Conservation (phyloP, 2,113 vertebrate genomes). For the Etia nguti region DNA sequence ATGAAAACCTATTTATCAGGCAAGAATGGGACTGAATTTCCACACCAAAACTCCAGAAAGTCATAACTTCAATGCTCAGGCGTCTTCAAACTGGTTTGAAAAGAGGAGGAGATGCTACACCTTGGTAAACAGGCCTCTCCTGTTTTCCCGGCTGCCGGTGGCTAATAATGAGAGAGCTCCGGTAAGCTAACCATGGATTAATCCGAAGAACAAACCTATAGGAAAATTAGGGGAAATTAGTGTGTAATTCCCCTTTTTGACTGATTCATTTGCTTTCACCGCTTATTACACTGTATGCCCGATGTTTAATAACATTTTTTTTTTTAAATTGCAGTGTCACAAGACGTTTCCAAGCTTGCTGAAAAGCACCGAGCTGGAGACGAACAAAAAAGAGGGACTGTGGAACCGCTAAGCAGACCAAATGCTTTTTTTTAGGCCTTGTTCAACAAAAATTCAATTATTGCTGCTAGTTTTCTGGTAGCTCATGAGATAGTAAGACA, state of each 20-base stretch:
- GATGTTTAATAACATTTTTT: fast-evolving
- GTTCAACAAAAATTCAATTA: background rate
- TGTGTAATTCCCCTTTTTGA: fast-evolving
- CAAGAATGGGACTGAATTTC: background rate
- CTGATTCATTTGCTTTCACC: background rate
- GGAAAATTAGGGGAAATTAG: background rate
- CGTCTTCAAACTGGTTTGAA: background rate
- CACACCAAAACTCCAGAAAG: background rate
- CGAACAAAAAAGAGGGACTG: background rate
- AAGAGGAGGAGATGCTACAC: fast-evolving
- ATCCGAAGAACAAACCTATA: fast-evolving
- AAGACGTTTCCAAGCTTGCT: background rate
- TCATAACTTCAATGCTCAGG: background rate
- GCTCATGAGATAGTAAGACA: background rate
- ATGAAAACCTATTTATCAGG: background rate
- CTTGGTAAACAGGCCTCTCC: background rate
- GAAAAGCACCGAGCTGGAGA: background rate
- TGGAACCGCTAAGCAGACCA: background rate
- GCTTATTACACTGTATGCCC: fast-evolving
- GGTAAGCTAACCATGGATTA: fast-evolving
- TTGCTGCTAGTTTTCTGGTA: background rate
- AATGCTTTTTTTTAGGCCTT: background rate
- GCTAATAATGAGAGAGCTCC: background rate
- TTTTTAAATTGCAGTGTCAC: fast-evolving
- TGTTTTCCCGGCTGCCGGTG: background rate